Conservation (phyloP, 2,797 vertebrate genomes). For the Hydrolagus colliei region DNA sequence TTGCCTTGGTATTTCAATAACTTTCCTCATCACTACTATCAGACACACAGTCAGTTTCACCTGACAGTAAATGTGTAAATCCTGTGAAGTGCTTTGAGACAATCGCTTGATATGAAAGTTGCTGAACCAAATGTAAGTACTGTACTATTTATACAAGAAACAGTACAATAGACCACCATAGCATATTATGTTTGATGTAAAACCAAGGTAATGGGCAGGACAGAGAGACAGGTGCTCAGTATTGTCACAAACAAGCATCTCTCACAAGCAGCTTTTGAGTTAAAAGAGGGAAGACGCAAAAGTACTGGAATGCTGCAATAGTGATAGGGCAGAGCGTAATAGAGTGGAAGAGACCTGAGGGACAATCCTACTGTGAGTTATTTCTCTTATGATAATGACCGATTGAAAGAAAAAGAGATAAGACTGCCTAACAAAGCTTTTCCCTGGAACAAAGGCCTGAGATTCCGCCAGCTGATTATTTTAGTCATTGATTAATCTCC, state of each 20-base stretch:
- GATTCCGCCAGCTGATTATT: background rate
- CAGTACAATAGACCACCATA: background rate
- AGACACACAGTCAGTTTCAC: too few relatives aligned
- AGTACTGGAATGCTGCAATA: background rate
- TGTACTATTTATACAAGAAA: background rate
- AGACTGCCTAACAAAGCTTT: background rate
- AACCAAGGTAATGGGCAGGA: too few relatives aligned
- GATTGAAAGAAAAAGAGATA: background rate
- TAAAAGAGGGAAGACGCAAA: background rate
- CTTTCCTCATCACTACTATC: background rate
- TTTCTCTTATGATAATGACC: background rate
- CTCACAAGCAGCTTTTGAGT: background rate
- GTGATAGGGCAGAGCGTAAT: background rate
- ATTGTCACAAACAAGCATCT: background rate
- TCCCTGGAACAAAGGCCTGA: background rate
- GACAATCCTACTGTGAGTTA: background rate
- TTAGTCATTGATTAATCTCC: background rate
- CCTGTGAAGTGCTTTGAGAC: too few relatives aligned
- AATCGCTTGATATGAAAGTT: too few relatives aligned
- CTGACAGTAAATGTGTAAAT: too few relatives aligned
- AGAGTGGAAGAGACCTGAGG: background rate
- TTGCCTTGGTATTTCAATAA: background rate
- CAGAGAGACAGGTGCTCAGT: background rate
- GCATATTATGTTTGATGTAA: background rate
- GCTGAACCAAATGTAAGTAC: too few relatives aligned